These are phyloP conservation scores for Drosophila putrida DNA, from an alignment of 2,888 invertebrate species.

Conservation along the genomic window DNA sequence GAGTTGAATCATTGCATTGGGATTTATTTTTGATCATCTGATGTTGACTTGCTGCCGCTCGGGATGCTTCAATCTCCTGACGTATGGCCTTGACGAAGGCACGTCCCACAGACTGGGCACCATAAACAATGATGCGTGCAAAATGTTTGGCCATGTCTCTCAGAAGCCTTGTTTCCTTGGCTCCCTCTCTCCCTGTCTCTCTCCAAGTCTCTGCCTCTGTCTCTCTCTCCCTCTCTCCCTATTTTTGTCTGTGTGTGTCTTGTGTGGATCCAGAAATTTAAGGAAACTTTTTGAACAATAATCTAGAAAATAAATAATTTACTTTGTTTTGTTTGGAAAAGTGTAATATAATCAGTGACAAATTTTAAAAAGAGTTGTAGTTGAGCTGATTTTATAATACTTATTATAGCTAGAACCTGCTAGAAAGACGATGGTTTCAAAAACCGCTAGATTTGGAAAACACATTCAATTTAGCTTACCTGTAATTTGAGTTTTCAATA, in stretches of 20 bases:
- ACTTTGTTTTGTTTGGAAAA: neutral
- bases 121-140: slow-evolving; percentile 94
- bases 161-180: neutral
- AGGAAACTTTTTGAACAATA: slow-evolving; percentile 22
- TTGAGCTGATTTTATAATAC: neutral
- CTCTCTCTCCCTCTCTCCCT: slow-evolving; percentile 11
- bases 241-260: slow-evolving; percentile 17
- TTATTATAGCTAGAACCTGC: too few relatives aligned
- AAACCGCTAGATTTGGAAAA: too few relatives aligned
- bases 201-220: neutral
- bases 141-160: slow-evolving; percentile 95
- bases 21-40: slow-evolving; percentile 87
- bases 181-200: neutral
- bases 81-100: slow-evolving; percentile 96
- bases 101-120: slow-evolving; percentile 94
- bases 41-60: slow-evolving; percentile 92
- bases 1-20: slow-evolving; percentile 83
- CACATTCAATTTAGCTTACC: too few relatives aligned
- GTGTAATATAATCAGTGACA: slow-evolving; percentile 20
- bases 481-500: too few relatives aligned
- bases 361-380: slow-evolving; percentile 10
- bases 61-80: slow-evolving; percentile 94
- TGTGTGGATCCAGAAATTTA: slow-evolving; percentile 40
- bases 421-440: too few relatives aligned
- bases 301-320: slow-evolving; percentile 26